Conservation (phyloP, 2,797 vertebrate species). For the Phataginus tetradactyla region DNA sequence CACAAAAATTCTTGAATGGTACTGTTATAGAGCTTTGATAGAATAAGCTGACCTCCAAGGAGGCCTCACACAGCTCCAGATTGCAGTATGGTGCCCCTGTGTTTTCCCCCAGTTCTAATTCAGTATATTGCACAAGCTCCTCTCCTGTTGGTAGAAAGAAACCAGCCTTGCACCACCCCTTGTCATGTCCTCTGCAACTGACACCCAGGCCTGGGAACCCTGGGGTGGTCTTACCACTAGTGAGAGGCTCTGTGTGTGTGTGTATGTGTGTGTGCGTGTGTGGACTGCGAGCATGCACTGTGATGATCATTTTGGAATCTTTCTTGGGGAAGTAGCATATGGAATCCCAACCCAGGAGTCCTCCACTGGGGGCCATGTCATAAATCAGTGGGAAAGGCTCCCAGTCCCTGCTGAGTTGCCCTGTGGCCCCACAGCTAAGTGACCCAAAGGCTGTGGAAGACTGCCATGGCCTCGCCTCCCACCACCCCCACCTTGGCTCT, state of each 20-base stretch:
- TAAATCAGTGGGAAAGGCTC: slow-evolving; percentile 54
- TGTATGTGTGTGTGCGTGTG: neutral
- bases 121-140: neutral
- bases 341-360: neutral
- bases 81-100: neutral
- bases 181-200: slow-evolving; percentile 78
- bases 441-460: neutral
- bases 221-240: slow-evolving; percentile 70
- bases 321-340: slow-evolving; percentile 61
- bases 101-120: slow-evolving; percentile 51
- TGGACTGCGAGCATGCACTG: slow-evolving; percentile 31
- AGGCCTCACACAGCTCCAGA: neutral
- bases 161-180: slow-evolving; percentile 69
- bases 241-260: neutral
- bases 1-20: neutral
- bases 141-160: slow-evolving; percentile 59
- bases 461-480: neutral
- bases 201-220: slow-evolving; percentile 69
- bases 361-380: neutral
- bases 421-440: neutral
- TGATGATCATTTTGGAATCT: slow-evolving; percentile 62
- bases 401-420: neutral
- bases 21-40: neutral
- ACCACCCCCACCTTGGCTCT: rapidly evolving
- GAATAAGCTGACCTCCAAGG: neutral